A percentile compares a stretch with the other conserved stretches of the same genome.
Evolutionary conservation across 2,113 vertebrate species (phyloP).

Genomic region (Calonectris borealis): DNA sequence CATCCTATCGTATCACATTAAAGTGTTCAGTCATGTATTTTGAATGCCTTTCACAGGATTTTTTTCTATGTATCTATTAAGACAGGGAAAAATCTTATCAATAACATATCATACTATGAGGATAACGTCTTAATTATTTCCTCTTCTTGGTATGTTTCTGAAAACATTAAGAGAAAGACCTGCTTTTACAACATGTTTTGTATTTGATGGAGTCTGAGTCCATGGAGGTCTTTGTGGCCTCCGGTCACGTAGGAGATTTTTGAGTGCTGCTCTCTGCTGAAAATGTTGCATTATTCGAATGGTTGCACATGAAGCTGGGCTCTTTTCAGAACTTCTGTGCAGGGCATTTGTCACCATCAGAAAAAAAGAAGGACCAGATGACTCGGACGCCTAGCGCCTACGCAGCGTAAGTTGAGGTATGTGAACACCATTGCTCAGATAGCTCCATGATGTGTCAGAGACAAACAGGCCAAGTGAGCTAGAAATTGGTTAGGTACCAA

Average conservation of each 20-base stretch:
- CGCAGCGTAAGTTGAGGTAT: neutral
- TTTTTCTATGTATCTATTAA: neutral
- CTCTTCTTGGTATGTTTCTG: neutral
- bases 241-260: neutral
- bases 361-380: neutral
- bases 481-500: neutral
- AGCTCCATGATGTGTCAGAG: neutral
- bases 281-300: neutral
- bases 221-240: neutral
- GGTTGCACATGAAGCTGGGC: neutral
- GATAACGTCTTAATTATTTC: neutral
- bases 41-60: neutral
- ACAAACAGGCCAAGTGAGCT: neutral
- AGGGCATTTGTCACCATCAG: neutral
- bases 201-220: neutral
- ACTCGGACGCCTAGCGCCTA: rapidly evolving
- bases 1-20: neutral
- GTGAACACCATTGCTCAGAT: neutral
- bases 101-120: neutral
- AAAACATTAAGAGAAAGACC: neutral
- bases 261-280: neutral
- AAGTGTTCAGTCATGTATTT: neutral
- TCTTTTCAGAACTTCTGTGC: neutral
- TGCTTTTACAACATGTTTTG: neutral
- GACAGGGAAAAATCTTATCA: neutral